Evolutionary conservation across 2,888 invertebrate species (phyloP).

Genomic region (Cheilosia grossa): DNA sequence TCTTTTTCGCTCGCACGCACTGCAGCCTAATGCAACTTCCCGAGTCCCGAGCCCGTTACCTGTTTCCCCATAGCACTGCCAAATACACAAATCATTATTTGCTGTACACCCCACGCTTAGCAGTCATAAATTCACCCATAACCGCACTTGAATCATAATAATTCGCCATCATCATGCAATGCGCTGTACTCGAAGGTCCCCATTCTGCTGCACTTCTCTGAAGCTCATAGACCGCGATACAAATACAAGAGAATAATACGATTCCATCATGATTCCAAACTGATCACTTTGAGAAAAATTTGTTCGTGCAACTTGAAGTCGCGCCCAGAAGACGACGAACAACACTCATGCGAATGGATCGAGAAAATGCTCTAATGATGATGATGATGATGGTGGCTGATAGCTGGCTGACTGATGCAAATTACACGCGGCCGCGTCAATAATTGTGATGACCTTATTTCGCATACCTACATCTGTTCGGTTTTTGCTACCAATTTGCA

Average conservation of each 20-base stretch:
- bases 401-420: slow-evolving; percentile 48
- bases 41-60: no score
- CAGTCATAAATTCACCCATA: slow-evolving; percentile 20
- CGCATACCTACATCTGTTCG: slow-evolving; percentile 11
- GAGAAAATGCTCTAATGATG: slow-evolving; percentile 5
- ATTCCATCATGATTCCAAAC: slow-evolving; percentile 28
- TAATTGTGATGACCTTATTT: slow-evolving; percentile 71
- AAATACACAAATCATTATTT: no score
- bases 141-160: slow-evolving; percentile 28
- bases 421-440: slow-evolving; percentile 64
- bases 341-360: background rate
- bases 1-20: no score
- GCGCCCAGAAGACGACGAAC: background rate
- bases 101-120: slow-evolving; percentile 4
- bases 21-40: no score
- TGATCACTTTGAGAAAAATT: slow-evolving; percentile 38
- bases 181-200: slow-evolving; percentile 32
- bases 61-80: no score
- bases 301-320: slow-evolving; percentile 17
- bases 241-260: slow-evolving; percentile 16
- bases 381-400: slow-evolving; percentile 49
- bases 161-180: slow-evolving; percentile 23
- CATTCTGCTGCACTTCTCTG: slow-evolving; percentile 25
- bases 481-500: slow-evolving; percentile 49
- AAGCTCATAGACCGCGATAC: background rate